phyloP scores from a whole-genome alignment of 2,113 vertebrate genomes.

The Mastomys coucha region DNA sequence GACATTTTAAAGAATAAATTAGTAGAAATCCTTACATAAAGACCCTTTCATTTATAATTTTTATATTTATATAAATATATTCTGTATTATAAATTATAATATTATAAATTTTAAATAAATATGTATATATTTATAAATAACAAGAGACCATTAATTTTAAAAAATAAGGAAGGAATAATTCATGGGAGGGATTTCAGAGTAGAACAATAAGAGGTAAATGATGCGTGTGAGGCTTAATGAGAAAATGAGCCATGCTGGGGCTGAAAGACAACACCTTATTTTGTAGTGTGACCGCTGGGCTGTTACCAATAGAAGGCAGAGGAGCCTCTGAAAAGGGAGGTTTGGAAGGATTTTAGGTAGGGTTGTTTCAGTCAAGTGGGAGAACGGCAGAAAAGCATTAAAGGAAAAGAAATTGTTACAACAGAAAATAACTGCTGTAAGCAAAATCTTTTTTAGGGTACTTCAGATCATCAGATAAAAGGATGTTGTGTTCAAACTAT shows the following conservation, averaged over 20 bases:
- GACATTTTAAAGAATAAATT: neutral
- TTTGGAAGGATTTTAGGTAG: neutral
- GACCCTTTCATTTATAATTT: neutral
- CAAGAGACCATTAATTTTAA: neutral
- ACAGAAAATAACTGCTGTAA: neutral
- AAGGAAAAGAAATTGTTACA: neutral
- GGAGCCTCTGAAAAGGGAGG: neutral
- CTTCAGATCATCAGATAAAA: neutral
- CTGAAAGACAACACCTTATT: neutral
- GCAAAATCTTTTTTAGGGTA: neutral
- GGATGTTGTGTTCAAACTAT: neutral
- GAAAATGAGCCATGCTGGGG: neutral
- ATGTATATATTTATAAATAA: neutral
- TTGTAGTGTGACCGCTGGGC: neutral
- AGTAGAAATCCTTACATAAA: neutral
- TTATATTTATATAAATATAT: neutral
- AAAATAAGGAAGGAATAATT: neutral
- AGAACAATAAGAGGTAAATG: neutral
- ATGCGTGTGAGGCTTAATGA: neutral
- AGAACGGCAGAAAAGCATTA: neutral
- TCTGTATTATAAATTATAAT: neutral
- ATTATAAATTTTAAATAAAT: neutral
- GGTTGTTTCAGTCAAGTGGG: neutral
- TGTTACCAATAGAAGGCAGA: neutral
- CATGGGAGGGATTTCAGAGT: neutral